These are phyloP conservation scores for Lethocerus indicus DNA, from an alignment of 1,140 invertebrate genomes.

Conservation along the genomic window DNA sequence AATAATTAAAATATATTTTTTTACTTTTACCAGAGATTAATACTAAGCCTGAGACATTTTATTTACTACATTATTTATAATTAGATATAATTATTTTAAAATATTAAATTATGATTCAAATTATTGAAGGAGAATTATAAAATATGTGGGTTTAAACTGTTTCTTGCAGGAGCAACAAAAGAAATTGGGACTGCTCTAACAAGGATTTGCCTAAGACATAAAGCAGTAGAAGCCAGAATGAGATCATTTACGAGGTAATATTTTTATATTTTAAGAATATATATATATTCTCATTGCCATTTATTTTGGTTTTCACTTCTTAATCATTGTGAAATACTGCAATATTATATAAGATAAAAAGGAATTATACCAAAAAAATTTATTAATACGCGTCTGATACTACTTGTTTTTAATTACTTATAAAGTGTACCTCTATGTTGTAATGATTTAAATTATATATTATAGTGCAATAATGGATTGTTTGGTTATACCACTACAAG, in stretches of 20 bases:
- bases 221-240: conserved; percentile 81
- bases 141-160: neutral
- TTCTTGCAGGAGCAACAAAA: conserved; percentile 76
- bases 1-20: neutral
- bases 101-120: too few relatives aligned
- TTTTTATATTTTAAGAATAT: neutral
- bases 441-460: conserved; percentile 9
- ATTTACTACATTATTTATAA: too few relatives aligned
- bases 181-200: conserved; percentile 91
- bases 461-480: conserved; percentile 57
- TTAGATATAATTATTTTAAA: too few relatives aligned
- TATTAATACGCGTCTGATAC: too few relatives aligned
- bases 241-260: conserved; percentile 78
- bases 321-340: too few relatives aligned
- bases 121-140: too few relatives aligned
- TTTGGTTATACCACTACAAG: conserved; percentile 67
- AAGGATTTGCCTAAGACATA: conserved; percentile 81
- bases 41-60: too few relatives aligned
- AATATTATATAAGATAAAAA: too few relatives aligned
- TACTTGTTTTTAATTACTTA: too few relatives aligned
- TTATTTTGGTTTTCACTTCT: too few relatives aligned
- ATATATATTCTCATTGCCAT: neutral
- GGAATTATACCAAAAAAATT: too few relatives aligned
- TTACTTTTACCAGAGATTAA: too few relatives aligned
- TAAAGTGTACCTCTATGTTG: neutral